Base-by-base conservation (phyloP, 2,888 invertebrate species). In the Mythimna lalbum region DNA sequence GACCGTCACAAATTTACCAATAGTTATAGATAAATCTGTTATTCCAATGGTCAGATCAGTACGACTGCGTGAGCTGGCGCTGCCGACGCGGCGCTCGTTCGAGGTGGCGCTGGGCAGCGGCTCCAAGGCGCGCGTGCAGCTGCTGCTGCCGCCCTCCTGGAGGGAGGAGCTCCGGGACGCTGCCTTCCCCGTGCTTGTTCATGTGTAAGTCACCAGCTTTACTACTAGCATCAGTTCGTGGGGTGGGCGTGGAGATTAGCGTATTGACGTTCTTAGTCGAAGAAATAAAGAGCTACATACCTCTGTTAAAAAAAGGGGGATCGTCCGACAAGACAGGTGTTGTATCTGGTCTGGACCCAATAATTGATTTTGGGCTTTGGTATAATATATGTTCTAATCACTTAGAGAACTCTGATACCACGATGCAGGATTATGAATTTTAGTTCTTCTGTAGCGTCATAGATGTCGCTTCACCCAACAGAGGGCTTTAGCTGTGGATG, bases 91-190 rank as follows among this genome's bases (percentile, higher is more conserved):
- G 88, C 96, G 97, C 88, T 98, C 97, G 87, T 98, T 98, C 89
- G 98, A 98, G 96, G 98, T 99, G 88, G 97, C 98, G 86, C 96
- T 99, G 87, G 97, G 98, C 69, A 98, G 98, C 92, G 99, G 98
- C 69, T 98, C 97, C 90, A 96, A 97, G 88, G 98, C 98, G n/a
- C 97, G 98, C 90, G 99, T 98, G 60, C 98, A 98, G 93, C 95
- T 99, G 79, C 95, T 98, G 65, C 95, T 99, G 86, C 99, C 99
- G 36, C 99, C 99, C 0, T 98, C 98, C 71, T 98, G 99, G 97
- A 97, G 98, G 53, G 98, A 98, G 90, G 98, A 98, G 91, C 96
- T 98, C 55, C 96, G 98, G 50, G 98, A 98, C 91, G 98, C 98
- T 56, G 98, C 98, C 69, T 98, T 98, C 94, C 98, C 98, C 27